phyloP scores from a whole-genome alignment of 2,797 vertebrate genomes.

The Myripristis jacobus region DNA sequence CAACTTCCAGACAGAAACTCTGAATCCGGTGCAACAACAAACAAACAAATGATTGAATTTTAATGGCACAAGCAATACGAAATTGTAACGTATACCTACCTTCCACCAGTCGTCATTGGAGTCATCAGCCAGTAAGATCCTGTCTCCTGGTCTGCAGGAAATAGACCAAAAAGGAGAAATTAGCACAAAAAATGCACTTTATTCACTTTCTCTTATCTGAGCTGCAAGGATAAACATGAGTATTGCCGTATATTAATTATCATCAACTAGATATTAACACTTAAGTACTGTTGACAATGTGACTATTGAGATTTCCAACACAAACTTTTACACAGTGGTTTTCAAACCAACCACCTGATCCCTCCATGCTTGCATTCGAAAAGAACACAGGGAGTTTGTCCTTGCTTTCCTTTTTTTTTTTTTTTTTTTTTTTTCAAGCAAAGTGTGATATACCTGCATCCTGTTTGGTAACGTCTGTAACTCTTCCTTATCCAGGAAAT shows the following conservation, averaged over 20 bases:
- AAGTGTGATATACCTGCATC: slow-evolving; percentile 6
- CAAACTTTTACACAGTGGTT: not conserved
- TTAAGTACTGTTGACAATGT: not conserved
- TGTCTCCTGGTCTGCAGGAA: slow-evolving; percentile 90
- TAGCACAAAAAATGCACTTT: not conserved
- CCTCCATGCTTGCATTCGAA: not conserved
- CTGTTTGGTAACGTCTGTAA: slow-evolving; percentile 28
- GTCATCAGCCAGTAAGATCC: slow-evolving; percentile 92
- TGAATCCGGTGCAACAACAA: not conserved
- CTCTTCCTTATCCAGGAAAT: slow-evolving; percentile 56
- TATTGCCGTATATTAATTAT: no score
- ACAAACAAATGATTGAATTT: not conserved
- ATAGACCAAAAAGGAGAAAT: slow-evolving; percentile 29
- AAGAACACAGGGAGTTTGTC: not conserved
- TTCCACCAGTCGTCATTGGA: slow-evolving; percentile 99
- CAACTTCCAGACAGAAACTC: not conserved
- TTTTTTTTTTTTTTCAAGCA: not conserved
- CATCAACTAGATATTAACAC: no score
- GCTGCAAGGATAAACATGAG: no score
- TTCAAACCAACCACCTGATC: not conserved
- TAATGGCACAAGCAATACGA: not conserved
- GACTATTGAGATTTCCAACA: no score
- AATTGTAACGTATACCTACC: slow-evolving; percentile 73
- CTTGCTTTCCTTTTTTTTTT: not conserved
- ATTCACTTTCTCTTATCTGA: not conserved